Percentiles rank a stretch among this genome's conserved stretches.
Evolutionary conservation across 2,113 vertebrate species (phyloP).

Genomic region (Amphiprion percula): DNA sequence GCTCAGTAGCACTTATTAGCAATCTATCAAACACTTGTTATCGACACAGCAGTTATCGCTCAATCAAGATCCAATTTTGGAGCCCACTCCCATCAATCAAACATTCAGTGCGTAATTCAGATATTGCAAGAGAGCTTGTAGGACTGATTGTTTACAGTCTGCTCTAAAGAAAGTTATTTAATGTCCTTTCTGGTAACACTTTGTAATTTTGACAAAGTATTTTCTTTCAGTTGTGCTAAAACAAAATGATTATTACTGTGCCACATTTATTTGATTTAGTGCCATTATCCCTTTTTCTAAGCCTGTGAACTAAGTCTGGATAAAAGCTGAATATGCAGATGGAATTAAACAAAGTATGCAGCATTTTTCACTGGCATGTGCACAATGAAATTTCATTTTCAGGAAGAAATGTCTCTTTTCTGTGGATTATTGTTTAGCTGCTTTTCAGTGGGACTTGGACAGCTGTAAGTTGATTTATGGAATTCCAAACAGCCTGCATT

Average conservation of each 20-base stretch:
- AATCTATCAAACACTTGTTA: constrained; percentile 79
- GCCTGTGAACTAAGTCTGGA: no score
- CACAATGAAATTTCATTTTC: neutral
- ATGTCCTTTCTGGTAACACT: neutral
- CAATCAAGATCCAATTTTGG: constrained; percentile 52
- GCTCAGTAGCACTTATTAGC: constrained; percentile 73
- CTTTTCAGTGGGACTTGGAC: neutral
- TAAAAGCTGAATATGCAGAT: neutral
- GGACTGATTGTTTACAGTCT: constrained; percentile 13
- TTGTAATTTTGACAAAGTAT: neutral
- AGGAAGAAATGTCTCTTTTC: neutral
- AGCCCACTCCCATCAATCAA: constrained; percentile 46
- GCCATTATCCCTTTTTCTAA: neutral
- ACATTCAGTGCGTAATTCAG: constrained; percentile 40
- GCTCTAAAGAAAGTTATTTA: constrained; percentile 6
- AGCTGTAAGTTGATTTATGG: no score
- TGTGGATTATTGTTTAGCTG: neutral
- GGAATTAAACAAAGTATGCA: neutral
- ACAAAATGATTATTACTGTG: no score
- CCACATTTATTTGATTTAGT: neutral
- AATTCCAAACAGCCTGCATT: no score
- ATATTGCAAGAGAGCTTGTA: constrained; percentile 15
- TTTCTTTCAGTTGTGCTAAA: neutral
- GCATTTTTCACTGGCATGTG: neutral
- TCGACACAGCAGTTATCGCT: constrained; percentile 73